Base-by-base conservation (phyloP, 1,140 invertebrate genomes). In the Zaprionus inermis region DNA sequence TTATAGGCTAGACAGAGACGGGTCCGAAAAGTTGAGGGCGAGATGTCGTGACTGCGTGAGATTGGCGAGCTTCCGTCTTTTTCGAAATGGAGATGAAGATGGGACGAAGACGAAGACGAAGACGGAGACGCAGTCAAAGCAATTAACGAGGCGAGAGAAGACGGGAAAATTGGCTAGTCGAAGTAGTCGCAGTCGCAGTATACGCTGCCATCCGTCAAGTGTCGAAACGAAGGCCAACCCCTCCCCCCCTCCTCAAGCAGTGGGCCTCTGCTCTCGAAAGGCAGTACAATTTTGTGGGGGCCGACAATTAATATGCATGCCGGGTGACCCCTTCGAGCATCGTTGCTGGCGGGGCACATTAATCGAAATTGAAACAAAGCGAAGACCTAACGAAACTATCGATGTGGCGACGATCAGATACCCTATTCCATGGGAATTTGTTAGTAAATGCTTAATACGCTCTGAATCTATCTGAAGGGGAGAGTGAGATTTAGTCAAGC, bases 221-320 rank as follows among this genome's bases (percentile, higher is more conserved):
- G 67, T 64, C 67, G 55, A 63, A 59, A 41, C 41, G 72, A 75
- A 71, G 72, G 59, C 58, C 24, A n/a, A n/a, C n/a, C 11, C 6
- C 24, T 30, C 22, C 12, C 32, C 10, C n/a, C 22, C 18, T 51
- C 5, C 30, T 3, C n/a, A 24, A 3, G n/a, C 38, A 28, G 2
- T 28, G 7, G 18, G 18, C 44, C 18, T 49, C 57, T 32, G 57
- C 41, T 46, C 24, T 36, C 55, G 36, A 57, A 36, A 51, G 49
- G 30, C 69, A 34, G 58, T 58, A 61, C 41, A 51, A 24, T 41
- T 65, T 66, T 63, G 24, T 71, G 52, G 69, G 55, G 63, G 78
- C 49, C 32, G 63, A 58, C 70, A 81, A 81, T 81, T 81, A 81
- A 81, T 82, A 78, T 73, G 44, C 74, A 66, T 71, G 61, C 67